phyloP scores from a whole-genome alignment of 2,888 invertebrate species.

The Lasiommata megera region DNA sequence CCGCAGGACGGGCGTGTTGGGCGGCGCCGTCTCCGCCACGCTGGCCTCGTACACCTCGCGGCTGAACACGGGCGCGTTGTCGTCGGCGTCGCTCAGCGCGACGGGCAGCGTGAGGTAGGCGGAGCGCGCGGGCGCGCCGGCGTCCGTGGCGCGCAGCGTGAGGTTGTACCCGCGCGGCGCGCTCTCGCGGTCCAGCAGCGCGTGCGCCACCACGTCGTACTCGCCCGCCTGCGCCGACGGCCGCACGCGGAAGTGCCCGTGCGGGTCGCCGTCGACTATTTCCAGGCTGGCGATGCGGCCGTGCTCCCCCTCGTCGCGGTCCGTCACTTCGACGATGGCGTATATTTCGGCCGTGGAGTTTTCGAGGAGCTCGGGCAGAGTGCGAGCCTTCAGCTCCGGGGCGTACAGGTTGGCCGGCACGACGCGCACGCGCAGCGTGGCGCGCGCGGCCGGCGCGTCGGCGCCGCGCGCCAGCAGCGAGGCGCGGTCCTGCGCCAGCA shows the following conservation, averaged over 20 bases:
- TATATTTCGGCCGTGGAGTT: conserved; percentile 92
- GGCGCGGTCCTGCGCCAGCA: conserved; percentile 94
- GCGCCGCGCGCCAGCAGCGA: conserved; percentile 75
- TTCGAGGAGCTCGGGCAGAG: conserved; percentile 90
- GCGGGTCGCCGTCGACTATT: conserved; percentile 94
- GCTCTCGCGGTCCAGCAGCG: conserved; percentile 88
- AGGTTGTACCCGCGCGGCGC: conserved; percentile 92
- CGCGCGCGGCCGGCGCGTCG: conserved; percentile 87
- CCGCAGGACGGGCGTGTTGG: conserved; percentile 92
- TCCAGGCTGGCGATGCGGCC: conserved; percentile 91
- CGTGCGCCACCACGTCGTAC: conserved; percentile 90
- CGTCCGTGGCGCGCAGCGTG: conserved; percentile 91
- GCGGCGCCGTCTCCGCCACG: conserved; percentile 93
- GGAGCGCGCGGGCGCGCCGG: conserved; percentile 88
- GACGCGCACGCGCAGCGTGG: conserved; percentile 88
- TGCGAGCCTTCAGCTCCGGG: conserved; percentile 91
- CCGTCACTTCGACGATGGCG: conserved; percentile 92
- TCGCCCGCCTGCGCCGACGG: conserved; percentile 84
- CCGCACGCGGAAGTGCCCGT: conserved; percentile 91
- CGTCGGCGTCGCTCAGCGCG: conserved; percentile 89
- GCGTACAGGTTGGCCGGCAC: conserved; percentile 91
- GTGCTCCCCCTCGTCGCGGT: conserved; percentile 91
- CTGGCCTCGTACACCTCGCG: conserved; percentile 93
- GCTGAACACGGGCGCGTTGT: conserved; percentile 93
- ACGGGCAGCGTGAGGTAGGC: conserved; percentile 92